Evolutionary conservation across 2,113 vertebrate genomes (phyloP), one percentile per base, ranked within the genome.

Genomic region (Strix aluco): DNA sequence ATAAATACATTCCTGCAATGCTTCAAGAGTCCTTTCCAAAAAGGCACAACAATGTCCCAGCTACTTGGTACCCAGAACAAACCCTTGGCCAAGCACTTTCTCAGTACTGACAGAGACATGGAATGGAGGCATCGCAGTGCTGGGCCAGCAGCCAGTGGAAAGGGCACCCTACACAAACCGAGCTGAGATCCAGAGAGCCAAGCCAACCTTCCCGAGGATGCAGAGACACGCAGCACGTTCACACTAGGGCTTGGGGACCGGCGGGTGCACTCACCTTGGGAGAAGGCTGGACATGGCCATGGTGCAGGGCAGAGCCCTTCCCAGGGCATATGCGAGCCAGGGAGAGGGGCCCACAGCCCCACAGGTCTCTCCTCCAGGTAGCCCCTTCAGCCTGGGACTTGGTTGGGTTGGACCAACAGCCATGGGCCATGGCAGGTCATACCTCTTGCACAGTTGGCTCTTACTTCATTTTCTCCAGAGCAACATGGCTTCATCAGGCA

Each of bases 121-220:
- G 10, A n/a, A 29, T 5, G 5, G 34, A 47, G 6, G 7, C 1
- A 2, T 32, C n/a, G 2, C 2, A 0, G 12, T 3, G 0, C 26
- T 7, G 11, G 18, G 16, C 9, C 20, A 38, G 19, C 32, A 52
- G 10, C 57, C 36, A 1, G 5, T 13, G 2, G 26, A 18, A 49
- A 34, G 10, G 13, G 7, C 19, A 58, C 19, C 16, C 71, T 22
- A 52, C 2, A 0, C 32, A 52, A 44, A 38, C 10, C 16, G 6
- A 29, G 8, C 3, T 3, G 0, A 34, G 10, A 7, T 23, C 72
- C 17, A 6, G 20, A 88, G 17, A 66, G 4, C 61, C 21, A 27
- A 46, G 11, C 22, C 62, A 55, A 23, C 51, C 21, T 52, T 40
- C 34, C 69, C 1, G 0, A 54, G 29, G 34, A 42, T 2, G 0